These are phyloP conservation scores for Metopia argyrocephala DNA, from an alignment of 2,888 invertebrate genomes.

Conservation along the genomic window DNA sequence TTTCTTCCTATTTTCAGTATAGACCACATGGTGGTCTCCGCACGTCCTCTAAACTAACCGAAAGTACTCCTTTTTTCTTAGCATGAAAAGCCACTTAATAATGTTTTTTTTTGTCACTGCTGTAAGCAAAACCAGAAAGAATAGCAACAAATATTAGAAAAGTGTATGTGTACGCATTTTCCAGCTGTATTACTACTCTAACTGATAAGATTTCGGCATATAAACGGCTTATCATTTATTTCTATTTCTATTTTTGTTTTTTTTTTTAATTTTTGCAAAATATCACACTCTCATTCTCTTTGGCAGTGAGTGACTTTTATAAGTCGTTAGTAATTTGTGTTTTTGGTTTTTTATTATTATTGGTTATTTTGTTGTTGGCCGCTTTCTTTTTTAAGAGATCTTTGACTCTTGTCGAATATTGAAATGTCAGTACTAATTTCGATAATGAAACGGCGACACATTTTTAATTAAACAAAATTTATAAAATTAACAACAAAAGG, in stretches of 20 bases:
- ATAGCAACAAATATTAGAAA: background rate
- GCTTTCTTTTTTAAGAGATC: background rate
- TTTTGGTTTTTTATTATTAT: background rate
- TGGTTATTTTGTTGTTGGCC: background rate
- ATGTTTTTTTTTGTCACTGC: background rate
- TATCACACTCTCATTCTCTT: conserved; percentile 19
- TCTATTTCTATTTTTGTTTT: no score
- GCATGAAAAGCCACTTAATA: no score
- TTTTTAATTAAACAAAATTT: background rate
- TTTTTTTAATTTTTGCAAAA: background rate
- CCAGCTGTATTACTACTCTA: conserved; percentile 9
- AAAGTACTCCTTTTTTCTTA: no score
- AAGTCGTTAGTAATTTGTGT: conserved; percentile 4
- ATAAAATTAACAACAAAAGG: background rate
- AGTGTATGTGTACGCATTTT: background rate
- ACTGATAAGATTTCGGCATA: conserved; percentile 30
- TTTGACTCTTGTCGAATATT: conserved; percentile 27
- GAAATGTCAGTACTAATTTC: conserved; percentile 16
- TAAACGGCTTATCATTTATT: background rate
- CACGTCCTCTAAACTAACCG: no score
- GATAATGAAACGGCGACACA: background rate
- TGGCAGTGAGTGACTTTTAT: background rate
- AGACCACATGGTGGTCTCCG: no score
- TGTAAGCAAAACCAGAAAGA: background rate
- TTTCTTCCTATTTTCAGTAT: no score